phyloP scores from a whole-genome alignment of 1,140 invertebrate species.

The Drosophila prosaltans region DNA sequence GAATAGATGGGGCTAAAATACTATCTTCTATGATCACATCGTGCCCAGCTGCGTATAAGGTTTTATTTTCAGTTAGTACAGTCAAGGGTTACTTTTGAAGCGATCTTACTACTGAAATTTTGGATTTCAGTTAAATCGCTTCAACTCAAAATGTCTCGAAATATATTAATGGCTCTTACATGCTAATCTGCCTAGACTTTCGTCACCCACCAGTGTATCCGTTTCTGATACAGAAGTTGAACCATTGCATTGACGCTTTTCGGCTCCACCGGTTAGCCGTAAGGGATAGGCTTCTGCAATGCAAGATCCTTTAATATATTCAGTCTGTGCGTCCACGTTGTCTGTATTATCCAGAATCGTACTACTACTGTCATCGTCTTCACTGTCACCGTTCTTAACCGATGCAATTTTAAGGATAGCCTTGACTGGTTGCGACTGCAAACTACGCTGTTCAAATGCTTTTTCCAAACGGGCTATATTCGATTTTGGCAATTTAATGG shows the following conservation, averaged over 20 bases:
- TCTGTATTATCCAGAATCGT: constrained; percentile 23
- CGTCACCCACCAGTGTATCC: constrained; percentile 59
- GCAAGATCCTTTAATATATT: background rate
- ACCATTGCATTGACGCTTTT: constrained; percentile 22
- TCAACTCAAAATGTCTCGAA: background rate
- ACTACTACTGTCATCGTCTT: constrained; percentile 8
- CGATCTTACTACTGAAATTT: no score
- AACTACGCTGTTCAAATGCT: constrained; percentile 41
- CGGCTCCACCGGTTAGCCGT: constrained; percentile 60
- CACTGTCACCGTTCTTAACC: background rate
- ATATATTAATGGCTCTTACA: constrained; percentile 39
- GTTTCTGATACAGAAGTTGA: constrained; percentile 55
- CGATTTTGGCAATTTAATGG: constrained; percentile 57
- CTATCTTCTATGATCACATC: background rate
- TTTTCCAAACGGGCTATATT: constrained; percentile 59
- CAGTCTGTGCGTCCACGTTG: background rate
- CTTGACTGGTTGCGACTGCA: background rate
- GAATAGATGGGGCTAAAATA: background rate
- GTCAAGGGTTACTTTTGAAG: no score
- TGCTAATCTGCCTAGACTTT: constrained; percentile 30
- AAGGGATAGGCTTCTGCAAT: background rate
- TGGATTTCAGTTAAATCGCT: background rate
- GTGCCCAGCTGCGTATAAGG: background rate
- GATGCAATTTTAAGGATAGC: background rate
- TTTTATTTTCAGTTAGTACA: no score